Base-by-base conservation (phyloP, 2,888 invertebrate genomes). In the Syrphus vitripennis region DNA sequence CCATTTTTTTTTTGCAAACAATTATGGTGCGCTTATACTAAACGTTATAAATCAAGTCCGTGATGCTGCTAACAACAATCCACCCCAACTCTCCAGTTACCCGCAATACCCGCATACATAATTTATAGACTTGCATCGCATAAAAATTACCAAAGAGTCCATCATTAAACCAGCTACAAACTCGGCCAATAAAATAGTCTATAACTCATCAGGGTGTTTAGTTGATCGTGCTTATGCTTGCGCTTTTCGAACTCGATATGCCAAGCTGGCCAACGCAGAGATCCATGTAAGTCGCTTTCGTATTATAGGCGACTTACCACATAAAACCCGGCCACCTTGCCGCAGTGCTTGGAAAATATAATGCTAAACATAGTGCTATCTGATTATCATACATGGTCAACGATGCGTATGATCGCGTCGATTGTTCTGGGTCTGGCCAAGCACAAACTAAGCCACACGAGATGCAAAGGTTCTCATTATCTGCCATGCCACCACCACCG, bases 351-450 rank as follows among this genome's bases (percentile, higher is more conserved):
- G 26, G 69, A 61, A 40, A 79, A 75, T n/a, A n/a, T n/a, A n/a
- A n/a, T 69, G 74, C 75, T 83, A 74, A 78, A 69, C 70, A 67
- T 31, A 61, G 21, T 57, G 50, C 67, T 78, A 82, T 86, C 86
- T 86, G 86, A 86, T 86, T 86, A 86, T 86, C 81, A 86, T 82
- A 82, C 77, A 86, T 78, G 86, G 86, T 82, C 86, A 86, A 74
- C 82, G 86, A 86, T 86, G 86, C 86, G 86, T 86, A 82, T 86
- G 86, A 86, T 86, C 86, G 86, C 77, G 77, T 82, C 86, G 86
- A 86, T 86, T 86, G 86, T 86, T 82, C 77, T 72, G 67, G 53
- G 29, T 78, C 77, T 72, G 76, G 53, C 37, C 53, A n/a, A 61
- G 57, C 63, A 69, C 61, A 77, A 77, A 21, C 69, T 70, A 29